Evolutionary conservation across 2,888 invertebrate genomes (phyloP).

Genomic region (Drosophila meridiana): DNA sequence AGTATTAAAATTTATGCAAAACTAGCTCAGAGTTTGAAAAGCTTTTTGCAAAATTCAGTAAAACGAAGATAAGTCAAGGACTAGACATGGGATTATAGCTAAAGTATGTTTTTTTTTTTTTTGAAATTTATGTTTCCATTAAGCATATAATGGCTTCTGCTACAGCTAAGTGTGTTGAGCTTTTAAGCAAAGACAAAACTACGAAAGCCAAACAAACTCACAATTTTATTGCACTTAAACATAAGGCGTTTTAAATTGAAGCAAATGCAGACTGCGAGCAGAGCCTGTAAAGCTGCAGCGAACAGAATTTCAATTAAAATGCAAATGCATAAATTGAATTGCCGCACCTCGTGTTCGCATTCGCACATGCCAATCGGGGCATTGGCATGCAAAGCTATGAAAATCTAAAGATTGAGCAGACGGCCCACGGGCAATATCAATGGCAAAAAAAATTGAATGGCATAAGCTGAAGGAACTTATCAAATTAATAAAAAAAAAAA

Average conservation of each 20-base stretch:
- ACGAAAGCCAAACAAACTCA: constrained; percentile 9
- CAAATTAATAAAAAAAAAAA: neutral
- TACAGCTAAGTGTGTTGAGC: constrained; percentile 1
- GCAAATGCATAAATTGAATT: constrained; percentile 56
- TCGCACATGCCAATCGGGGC: constrained; percentile 26
- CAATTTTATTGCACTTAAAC: constrained; percentile 8
- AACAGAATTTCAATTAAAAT: constrained; percentile 50
- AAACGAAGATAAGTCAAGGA: neutral
- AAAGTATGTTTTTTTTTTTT: constrained; percentile 3
- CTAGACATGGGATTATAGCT: constrained; percentile 32
- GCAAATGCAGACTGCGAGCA: neutral
- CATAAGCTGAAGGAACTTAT: constrained; percentile 20
- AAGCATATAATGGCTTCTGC: constrained; percentile 25
- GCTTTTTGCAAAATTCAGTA: neutral
- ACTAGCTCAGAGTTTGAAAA: neutral
- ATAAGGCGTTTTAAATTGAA: neutral
- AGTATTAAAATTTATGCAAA: neutral
- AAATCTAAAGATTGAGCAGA: constrained; percentile 13
- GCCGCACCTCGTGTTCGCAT: constrained; percentile 5
- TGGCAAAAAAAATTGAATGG: constrained; percentile 9
- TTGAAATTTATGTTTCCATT: constrained; percentile 51
- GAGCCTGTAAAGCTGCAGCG: neutral
- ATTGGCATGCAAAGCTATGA: constrained; percentile 41
- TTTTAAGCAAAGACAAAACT: neutral
- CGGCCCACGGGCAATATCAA: neutral